Evolutionary conservation across 2,888 invertebrate genomes (phyloP).

Genomic region (Zeuzera pyrina): DNA sequence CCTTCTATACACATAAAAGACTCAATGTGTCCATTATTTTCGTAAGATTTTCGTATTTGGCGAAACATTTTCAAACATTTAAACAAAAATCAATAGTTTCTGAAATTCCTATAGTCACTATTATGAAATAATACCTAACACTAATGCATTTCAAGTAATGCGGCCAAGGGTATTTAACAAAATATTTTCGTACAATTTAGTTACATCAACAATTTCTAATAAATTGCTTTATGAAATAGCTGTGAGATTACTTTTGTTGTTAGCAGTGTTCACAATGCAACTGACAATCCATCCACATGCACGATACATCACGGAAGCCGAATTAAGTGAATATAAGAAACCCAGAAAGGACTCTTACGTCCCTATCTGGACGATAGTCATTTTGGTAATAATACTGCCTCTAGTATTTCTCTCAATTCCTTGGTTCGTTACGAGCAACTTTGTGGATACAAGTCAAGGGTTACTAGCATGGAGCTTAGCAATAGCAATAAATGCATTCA

Average conservation of each 20-base stretch:
- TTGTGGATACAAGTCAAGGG: constrained; percentile 28
- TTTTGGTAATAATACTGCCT: constrained; percentile 75
- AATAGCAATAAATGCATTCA: constrained; percentile 74
- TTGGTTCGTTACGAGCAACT: constrained; percentile 25
- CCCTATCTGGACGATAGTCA: constrained; percentile 74
- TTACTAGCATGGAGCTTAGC: constrained; percentile 74
- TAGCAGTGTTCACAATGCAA: constrained; percentile 73
- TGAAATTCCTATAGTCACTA: no score
- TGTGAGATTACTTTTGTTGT: not conserved
- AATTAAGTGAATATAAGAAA: constrained; percentile 80
- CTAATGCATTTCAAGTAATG: no score
- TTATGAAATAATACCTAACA: no score
- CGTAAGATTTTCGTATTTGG: no score
- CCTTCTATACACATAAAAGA: no score
- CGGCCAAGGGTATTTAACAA: no score
- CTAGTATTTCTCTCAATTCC: constrained; percentile 60
- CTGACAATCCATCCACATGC: constrained; percentile 74
- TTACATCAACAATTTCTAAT: no score
- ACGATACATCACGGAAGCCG: constrained; percentile 81
- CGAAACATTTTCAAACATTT: no score
- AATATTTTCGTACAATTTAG: no score
- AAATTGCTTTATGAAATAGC: no score
- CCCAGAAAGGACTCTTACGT: constrained; percentile 79
- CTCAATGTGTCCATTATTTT: no score
- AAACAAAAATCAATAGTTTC: no score